Base-by-base conservation (phyloP, 2,113 vertebrate genomes). In the Gavialis gangeticus region DNA sequence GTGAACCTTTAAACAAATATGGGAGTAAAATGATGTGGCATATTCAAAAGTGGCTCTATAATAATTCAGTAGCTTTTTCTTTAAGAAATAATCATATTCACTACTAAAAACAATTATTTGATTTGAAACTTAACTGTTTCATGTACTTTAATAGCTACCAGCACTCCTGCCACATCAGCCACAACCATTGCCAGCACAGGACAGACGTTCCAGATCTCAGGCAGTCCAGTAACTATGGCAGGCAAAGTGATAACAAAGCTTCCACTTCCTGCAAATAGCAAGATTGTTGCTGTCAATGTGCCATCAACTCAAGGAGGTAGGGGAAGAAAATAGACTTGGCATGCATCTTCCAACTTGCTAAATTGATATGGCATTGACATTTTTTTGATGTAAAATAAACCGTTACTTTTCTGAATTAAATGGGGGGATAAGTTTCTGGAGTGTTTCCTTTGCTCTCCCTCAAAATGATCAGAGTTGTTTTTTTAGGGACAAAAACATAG, bases 301-400 rank as follows among this genome's bases (percentile, higher is more conserved):
- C 99, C 99, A 97, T 98, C 99, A 96, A 99, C 99, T 56, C 99
- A 99, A 99, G 99, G 99, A 99, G 99, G 99, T 99, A 99, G 93
- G 97, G 95, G 89, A 95, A 94, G 97, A 97, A 92, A 95, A 96
- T 88, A 55, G 87, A 79, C 93, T 86, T 76, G 10, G 91, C 86
- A 57, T 96, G 84, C 94, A 64, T 60, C 57, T 94, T 92, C 92
- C 96, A 97, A 95, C 93, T 96, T 95, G 94, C 88, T 93, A 84
- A 46, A 92, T 97, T 97, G 76, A 96, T 96, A 97, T 95, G 97
- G 82, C 89, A 85, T 93, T 97, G 88, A 95, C 84, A 30, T 79
- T 69, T 90, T 94, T 97, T 90, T 63, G 78, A 78, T 92, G 54
- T 86, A 89, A 82, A 97, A n/a, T 93, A 82, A 94, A 90, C 28